A percentile compares a stretch with the other conserved stretches of the same genome.
These are phyloP conservation scores for Molossus molossus DNA, from an alignment of 2,797 vertebrate genomes.

Conservation along the genomic window DNA sequence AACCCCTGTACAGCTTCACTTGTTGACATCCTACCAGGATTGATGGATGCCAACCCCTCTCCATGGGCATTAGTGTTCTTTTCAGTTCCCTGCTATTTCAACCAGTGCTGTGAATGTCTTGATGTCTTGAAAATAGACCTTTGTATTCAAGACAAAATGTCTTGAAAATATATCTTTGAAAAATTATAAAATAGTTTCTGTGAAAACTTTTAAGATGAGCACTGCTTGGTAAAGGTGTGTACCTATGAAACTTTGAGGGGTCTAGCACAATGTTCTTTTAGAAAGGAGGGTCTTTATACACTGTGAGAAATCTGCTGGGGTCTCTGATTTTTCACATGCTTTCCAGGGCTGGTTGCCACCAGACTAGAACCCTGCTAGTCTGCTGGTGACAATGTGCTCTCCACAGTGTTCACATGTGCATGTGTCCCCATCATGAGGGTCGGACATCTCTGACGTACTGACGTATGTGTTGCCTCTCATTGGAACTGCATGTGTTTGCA, in stretches of 20 bases:
- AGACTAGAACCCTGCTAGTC: too few relatives aligned
- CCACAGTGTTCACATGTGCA: background rate
- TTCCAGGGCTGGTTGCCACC: background rate
- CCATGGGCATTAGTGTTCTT: background rate
- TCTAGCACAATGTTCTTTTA: background rate
- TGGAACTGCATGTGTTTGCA: too few relatives aligned
- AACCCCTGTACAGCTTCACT: background rate
- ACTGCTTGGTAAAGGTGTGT: background rate
- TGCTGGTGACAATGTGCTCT: fast-evolving
- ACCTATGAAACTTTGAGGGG: background rate
- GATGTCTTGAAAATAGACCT: background rate
- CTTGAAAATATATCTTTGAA: background rate
- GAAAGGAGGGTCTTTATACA: background rate
- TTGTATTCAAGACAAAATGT: background rate
- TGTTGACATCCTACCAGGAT: background rate
- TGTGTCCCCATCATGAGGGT: fast-evolving
- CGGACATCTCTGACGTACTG: fast-evolving
- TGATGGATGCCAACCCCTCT: background rate
- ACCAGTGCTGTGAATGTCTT: background rate
- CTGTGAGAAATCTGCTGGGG: background rate
- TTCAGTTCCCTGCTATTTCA: background rate
- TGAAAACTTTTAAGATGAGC: background rate
- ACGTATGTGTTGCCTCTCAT: fast-evolving
- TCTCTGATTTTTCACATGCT: too few relatives aligned
- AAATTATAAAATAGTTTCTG: background rate